Conservation (phyloP, 2,888 invertebrate genomes). For the Drosophila dives region DNA sequence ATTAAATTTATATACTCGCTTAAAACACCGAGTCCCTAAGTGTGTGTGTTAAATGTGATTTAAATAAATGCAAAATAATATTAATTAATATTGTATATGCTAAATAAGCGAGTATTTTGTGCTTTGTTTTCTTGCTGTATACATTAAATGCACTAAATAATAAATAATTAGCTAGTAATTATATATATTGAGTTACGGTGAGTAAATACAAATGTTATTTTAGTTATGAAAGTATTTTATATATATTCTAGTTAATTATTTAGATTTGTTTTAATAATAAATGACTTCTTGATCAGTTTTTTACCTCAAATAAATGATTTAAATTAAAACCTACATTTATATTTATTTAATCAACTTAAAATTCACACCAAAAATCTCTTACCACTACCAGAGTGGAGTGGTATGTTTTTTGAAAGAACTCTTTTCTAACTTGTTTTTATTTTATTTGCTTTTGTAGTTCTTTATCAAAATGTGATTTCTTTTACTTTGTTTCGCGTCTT, state of each 20-base stretch:
- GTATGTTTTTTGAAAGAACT: too few species aligned
- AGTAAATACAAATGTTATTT: constrained; percentile 14
- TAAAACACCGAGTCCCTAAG: constrained; percentile 23
- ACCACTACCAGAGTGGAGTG: background rate
- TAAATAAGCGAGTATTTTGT: constrained; percentile 8
- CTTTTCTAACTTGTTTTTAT: background rate
- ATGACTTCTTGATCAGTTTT: background rate
- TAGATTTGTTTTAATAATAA: background rate
- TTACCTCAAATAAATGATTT: background rate
- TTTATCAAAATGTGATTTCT: background rate
- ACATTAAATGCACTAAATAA: constrained; percentile 1
- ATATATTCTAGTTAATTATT: background rate
- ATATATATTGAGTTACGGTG: constrained; percentile 11
- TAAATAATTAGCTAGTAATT: background rate
- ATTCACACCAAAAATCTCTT: background rate
- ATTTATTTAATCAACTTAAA: background rate
- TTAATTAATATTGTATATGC: constrained; percentile 18
- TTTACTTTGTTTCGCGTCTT: constrained; percentile 9
- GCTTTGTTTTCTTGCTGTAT: constrained; percentile 12
- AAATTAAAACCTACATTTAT: background rate
- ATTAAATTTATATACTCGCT: constrained; percentile 26
- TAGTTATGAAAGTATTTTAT: background rate
- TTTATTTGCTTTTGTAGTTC: background rate
- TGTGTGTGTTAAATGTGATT: constrained; percentile 20
- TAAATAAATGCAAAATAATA: constrained; percentile 29